Percentiles rank a stretch among this genome's conserved stretches.
Evolutionary conservation across 1,140 invertebrate species (phyloP).

Genomic region (Heterodera carotae): DNA sequence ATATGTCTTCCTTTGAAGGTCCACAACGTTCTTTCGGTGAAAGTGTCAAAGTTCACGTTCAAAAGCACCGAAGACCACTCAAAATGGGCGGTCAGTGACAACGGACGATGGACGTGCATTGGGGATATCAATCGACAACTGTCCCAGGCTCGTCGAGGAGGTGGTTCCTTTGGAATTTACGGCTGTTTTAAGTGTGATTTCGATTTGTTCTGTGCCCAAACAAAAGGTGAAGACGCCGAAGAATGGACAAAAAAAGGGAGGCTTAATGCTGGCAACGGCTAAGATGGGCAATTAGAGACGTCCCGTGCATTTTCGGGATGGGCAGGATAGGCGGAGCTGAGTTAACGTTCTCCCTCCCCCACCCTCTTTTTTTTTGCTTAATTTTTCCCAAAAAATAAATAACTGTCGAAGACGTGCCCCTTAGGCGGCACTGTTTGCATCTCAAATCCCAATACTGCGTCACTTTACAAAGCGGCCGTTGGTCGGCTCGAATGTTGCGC

Average conservation of each 20-base stretch:
- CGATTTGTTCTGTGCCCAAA: too few species aligned
- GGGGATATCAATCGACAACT: constrained; percentile 89
- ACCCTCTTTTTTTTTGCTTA: constrained; percentile 68
- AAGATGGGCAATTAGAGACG: too few species aligned
- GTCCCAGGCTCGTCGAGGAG: constrained; percentile 13
- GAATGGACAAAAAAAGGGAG: too few species aligned
- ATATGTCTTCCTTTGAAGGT: too few species aligned
- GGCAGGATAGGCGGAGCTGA: too few species aligned
- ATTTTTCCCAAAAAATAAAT: too few species aligned
- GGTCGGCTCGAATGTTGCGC: constrained; percentile 56
- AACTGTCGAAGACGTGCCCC: constrained; percentile 67
- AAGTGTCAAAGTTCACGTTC: constrained; percentile 68
- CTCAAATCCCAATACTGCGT: constrained; percentile 69
- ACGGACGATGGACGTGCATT: constrained; percentile 78
- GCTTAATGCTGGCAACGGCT: too few species aligned
- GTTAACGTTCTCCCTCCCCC: constrained; percentile 70
- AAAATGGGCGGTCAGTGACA: constrained; percentile 80
- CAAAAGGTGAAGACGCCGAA: too few species aligned
- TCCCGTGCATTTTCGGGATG: too few species aligned
- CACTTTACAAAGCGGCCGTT: constrained; percentile 67
- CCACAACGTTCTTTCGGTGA: constrained; percentile 61
- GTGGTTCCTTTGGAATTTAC: background rate
- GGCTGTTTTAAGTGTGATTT: too few species aligned
- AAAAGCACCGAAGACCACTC: constrained; percentile 81
- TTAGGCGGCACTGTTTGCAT: constrained; percentile 82